Conservation (phyloP, 2,113 vertebrate species). For the Hippocampus barbouri region DNA sequence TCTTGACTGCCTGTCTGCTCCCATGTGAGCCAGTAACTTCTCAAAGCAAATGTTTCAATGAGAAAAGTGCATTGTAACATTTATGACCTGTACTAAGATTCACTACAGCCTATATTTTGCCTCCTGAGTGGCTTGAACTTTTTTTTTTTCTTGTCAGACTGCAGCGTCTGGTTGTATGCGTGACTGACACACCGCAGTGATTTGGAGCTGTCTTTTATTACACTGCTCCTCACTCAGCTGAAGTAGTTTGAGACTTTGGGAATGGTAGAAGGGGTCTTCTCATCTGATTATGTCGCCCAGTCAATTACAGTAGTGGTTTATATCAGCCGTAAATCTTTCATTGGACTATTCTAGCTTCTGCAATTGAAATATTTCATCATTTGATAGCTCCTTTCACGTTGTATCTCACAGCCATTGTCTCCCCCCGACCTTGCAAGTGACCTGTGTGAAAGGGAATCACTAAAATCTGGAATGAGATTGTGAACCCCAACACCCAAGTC, state of each 20-base stretch:
- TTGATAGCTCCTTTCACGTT: background rate
- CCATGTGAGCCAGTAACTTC: constrained; percentile 7
- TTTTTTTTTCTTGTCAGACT: constrained; percentile 16
- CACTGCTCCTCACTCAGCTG: constrained; percentile 29
- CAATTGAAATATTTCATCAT: constrained; percentile 20
- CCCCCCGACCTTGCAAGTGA: too few relatives aligned
- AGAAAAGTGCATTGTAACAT: constrained; percentile 19
- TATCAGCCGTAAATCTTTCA: constrained; percentile 58
- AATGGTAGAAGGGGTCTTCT: constrained; percentile 41
- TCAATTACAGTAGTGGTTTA: constrained; percentile 61
- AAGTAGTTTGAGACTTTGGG: constrained; percentile 47
- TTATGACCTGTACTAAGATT: constrained; percentile 36
- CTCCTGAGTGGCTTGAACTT: constrained; percentile 24
- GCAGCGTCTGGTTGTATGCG: constrained; percentile 8
- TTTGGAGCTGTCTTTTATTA: constrained; percentile 27
- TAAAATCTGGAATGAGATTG: too few relatives aligned
- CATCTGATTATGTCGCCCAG: constrained; percentile 63
- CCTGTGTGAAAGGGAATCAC: too few relatives aligned
- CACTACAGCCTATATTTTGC: constrained; percentile 18
- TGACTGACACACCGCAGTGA: constrained; percentile 43
- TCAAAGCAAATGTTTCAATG: background rate
- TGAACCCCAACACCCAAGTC: too few relatives aligned
- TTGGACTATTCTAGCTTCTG: constrained; percentile 45
- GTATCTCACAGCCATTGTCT: background rate
- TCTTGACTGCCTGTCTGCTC: background rate